phyloP scores from a whole-genome alignment of 1,140 invertebrate species.

The Achatina immaculata region DNA sequence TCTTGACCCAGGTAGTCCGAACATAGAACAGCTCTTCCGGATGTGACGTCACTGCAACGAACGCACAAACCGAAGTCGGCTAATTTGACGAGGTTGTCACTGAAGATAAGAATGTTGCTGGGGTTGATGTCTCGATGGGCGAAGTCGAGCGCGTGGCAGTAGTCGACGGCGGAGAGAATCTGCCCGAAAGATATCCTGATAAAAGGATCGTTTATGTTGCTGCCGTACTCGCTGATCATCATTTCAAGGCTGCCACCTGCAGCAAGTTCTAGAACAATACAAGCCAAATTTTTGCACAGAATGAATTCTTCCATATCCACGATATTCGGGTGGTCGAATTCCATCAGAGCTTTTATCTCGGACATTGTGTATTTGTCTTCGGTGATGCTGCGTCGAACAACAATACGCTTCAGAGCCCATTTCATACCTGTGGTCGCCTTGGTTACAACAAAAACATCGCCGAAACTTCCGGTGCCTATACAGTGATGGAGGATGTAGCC shows the following conservation, averaged over 20 bases:
- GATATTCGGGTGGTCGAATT: constrained; percentile 45
- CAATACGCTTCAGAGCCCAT: constrained; percentile 50
- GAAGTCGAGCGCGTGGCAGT: constrained; percentile 47
- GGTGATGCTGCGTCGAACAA: constrained; percentile 38
- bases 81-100: constrained; percentile 43
- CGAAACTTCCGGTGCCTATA: constrained; percentile 54
- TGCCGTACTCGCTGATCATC: constrained; percentile 3
- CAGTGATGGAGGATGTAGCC: constrained; percentile 43
- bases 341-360: constrained; percentile 49
- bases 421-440: neutral
- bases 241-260: constrained; percentile 49
- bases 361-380: constrained; percentile 49
- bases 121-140: constrained; percentile 57
- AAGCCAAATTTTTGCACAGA: constrained; percentile 30
- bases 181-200: constrained; percentile 42
- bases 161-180: constrained; percentile 45
- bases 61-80: constrained; percentile 55
- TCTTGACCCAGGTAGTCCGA: constrained; percentile 51
- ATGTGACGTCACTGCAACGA: constrained; percentile 39
- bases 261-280: constrained; percentile 57
- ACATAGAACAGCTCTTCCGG: constrained; percentile 39
- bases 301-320: constrained; percentile 47
- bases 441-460: constrained; percentile 49
- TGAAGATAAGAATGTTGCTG: constrained; percentile 50
- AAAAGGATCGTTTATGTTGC: neutral